Evolutionary conservation across 2,888 invertebrate genomes (phyloP), one percentile per base, ranked within the genome.

Genomic region (Polyommatus iphigenia): DNA sequence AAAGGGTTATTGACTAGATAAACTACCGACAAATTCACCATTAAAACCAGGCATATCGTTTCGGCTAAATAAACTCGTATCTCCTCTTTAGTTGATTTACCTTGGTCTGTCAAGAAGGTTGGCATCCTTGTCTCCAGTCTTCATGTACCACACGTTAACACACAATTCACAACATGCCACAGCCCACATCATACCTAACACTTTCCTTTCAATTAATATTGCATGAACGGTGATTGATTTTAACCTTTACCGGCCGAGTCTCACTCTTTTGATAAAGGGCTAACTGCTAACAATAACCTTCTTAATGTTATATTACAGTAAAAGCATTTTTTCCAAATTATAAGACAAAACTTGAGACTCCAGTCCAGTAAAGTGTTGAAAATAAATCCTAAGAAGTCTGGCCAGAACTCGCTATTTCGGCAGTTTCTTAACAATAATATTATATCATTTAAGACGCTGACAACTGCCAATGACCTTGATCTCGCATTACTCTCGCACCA

Each of bases 181-280:
- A 36, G 77, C 67, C 77, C 78, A 77, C 77, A 36, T 78, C 67
- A 75, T 24, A 76, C 77, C 57, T 72, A 77, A 72, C 57, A 73
- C 77, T 72, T 54, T 77, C 72, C 41, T 77, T 72, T 71, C 15
- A 29, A 73, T 77, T 73, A 77, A 77, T 57, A 73, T 72, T 67
- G 78, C 78, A 78, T 76, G 78, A 50, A 36, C 24, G 78, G 78
- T 78, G 71, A 71, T 54, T 78, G 78, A 75, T 54, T 76, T 36
- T 54, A 77, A 76, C 46, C 32, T 71, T 73, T 59, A 71, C 57
- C 15, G 67, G 15, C 67, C 15, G 67, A 67, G 62, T 67, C 62
- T 24, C 24, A n/a, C 46, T 71, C n/a, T 32, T 77, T 71, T 77
- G n/a, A 8, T 54, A 8, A 73, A 57, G n/a, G 36, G 7, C 7